Evolutionary conservation across 2,113 vertebrate species (phyloP).

Genomic region (Cinclus cinclus): DNA sequence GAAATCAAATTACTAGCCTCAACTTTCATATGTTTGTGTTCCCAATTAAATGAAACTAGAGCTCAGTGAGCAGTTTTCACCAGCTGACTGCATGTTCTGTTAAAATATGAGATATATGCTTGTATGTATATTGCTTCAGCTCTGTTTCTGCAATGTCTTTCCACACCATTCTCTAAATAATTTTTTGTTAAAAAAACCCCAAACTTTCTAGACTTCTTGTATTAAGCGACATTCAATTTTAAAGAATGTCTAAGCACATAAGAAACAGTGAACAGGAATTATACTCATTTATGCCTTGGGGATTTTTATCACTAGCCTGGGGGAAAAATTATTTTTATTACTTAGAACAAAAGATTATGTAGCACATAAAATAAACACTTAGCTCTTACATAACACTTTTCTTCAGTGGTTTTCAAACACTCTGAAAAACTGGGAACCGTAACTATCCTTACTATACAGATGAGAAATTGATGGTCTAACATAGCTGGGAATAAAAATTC

Average conservation of each 20-base stretch:
- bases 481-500: neutral
- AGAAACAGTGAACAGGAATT: neutral
- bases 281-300: neutral
- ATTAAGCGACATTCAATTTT: neutral
- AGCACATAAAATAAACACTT: slow-evolving; percentile 13
- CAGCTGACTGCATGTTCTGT: slow-evolving; percentile 19
- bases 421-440: neutral
- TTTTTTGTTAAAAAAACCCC: neutral
- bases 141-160: neutral
- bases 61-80: slow-evolving; percentile 33
- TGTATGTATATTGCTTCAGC: neutral
- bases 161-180: neutral
- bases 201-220: neutral
- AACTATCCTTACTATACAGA: neutral
- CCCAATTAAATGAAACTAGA: slow-evolving; percentile 58
- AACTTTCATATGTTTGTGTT: slow-evolving; percentile 61
- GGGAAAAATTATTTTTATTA: neutral
- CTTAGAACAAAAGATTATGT: neutral
- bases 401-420: neutral
- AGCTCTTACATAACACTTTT: neutral
- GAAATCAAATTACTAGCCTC: slow-evolving; percentile 59
- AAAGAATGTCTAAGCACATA: neutral
- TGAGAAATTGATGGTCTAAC: neutral
- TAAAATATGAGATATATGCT: neutral
- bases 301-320: neutral